Conservation (phyloP, 2,797 vertebrate species). For the Chaunax sp. region DNA sequence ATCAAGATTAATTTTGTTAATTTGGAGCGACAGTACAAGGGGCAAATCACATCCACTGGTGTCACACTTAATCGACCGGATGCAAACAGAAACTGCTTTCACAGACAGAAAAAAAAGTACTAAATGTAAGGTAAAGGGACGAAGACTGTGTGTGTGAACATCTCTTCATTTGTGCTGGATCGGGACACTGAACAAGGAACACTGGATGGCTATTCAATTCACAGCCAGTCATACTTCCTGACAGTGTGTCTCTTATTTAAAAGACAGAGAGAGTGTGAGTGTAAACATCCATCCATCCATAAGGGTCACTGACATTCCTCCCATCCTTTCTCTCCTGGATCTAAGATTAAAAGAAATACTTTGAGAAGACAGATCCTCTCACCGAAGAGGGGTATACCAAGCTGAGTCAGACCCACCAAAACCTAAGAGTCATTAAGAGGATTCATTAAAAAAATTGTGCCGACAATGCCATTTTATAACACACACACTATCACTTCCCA, state of each 20-base stretch:
- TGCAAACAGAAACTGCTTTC: neutral
- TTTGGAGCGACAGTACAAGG: neutral
- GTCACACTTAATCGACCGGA: neutral
- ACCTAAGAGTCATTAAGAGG: neutral
- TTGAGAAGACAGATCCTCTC: neutral
- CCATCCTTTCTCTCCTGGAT: neutral
- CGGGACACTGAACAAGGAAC: neutral
- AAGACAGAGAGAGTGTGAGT: slow-evolving; percentile 7
- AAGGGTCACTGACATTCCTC: slow-evolving; percentile 6
- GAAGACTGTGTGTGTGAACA: too few species aligned
- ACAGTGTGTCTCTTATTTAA: neutral
- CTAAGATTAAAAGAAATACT: neutral
- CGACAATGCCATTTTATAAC: slow-evolving; percentile 7
- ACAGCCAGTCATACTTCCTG: neutral
- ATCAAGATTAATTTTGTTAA: neutral
- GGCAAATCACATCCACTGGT: slow-evolving; percentile 1
- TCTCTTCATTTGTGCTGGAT: neutral
- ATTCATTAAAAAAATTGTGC: slow-evolving; percentile 6
- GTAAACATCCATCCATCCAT: neutral
- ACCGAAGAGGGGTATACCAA: neutral
- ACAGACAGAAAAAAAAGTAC: neutral
- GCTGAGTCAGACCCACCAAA: slow-evolving; percentile 11
- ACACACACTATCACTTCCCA: neutral
- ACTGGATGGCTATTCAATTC: neutral
- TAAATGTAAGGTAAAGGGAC: neutral